Conservation (phyloP, 2,888 invertebrate species). For the Nephrotoma flavescens region DNA sequence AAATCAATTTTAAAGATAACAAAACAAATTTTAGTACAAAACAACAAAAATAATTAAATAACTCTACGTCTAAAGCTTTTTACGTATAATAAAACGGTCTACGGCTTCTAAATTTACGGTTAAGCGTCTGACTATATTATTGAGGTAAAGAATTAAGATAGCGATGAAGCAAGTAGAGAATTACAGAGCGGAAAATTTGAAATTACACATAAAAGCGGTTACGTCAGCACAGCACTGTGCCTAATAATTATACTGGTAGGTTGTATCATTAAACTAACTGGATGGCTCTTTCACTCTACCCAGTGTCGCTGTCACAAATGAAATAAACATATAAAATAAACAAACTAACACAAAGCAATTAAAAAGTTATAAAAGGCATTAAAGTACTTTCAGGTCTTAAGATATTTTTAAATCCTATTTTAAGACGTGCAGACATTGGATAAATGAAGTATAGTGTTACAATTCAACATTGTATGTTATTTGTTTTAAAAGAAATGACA, state of each 20-base stretch:
- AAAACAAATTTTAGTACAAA: background rate
- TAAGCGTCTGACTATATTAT: background rate
- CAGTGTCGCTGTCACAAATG: no score
- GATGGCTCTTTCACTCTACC: no score
- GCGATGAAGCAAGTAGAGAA: background rate
- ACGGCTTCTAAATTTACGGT: background rate
- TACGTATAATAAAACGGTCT: background rate
- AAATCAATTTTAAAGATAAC: background rate
- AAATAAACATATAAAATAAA: background rate
- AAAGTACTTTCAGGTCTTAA: background rate
- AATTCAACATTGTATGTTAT: background rate
- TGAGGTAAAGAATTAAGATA: background rate
- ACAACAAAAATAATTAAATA: background rate
- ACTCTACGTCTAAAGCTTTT: background rate
- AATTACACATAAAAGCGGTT: no score
- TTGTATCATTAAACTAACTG: no score
- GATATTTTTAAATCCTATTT: background rate
- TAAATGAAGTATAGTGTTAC: background rate
- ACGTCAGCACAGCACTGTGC: no score
- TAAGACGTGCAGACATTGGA: background rate
- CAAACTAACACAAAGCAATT: background rate
- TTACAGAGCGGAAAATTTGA: no score
- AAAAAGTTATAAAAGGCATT: background rate
- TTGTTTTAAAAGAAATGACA: background rate
- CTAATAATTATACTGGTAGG: no score